A percentile compares a stretch with the other conserved stretches of the same genome.
Conservation (phyloP, 37 sponge, comb jelly and placozoan genomes). For the Cliona cf. orientalis region DNA sequence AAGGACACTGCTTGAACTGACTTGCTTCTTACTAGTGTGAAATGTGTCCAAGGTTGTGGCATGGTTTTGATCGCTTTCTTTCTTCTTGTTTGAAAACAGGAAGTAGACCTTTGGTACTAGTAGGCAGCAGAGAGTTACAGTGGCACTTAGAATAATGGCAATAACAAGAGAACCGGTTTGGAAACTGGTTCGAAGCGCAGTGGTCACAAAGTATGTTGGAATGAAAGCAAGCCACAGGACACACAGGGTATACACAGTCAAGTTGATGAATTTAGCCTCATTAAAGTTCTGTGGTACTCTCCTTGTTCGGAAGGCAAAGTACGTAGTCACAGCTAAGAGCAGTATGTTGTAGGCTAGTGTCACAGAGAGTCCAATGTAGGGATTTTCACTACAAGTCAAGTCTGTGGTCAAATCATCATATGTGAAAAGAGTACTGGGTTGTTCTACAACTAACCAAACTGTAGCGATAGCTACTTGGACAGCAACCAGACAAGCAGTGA, state of each 20-base stretch:
- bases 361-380: slow-evolving; percentile 30
- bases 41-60: too few relatives aligned
- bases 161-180: slow-evolving; percentile 42
- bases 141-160: slow-evolving; percentile 66
- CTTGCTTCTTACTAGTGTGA: too few relatives aligned
- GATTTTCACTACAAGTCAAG: slow-evolving; percentile 24
- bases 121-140: slow-evolving; percentile 25
- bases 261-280: slow-evolving; percentile 68
- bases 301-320: slow-evolving; percentile 63
- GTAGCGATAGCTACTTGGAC: slow-evolving; percentile 49
- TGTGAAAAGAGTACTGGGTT: not conserved
- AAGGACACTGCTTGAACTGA: too few relatives aligned
- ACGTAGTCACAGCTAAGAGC: slow-evolving; percentile 48
- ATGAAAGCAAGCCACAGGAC: slow-evolving; percentile 74
- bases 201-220: slow-evolving; percentile 46
- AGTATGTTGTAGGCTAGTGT: slow-evolving; percentile 48
- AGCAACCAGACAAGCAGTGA: slow-evolving; percentile 49
- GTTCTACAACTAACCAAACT: slow-evolving; percentile 36
- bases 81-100: too few relatives aligned
- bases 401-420: slow-evolving; percentile 5
- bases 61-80: too few relatives aligned
- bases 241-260: slow-evolving; percentile 35
- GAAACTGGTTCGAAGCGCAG: slow-evolving; percentile 22
- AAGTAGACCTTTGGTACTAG: slow-evolving; percentile 54
- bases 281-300: slow-evolving; percentile 71